Base-by-base conservation (phyloP, 2,888 invertebrate genomes). In the Scaptomyza flava region DNA sequence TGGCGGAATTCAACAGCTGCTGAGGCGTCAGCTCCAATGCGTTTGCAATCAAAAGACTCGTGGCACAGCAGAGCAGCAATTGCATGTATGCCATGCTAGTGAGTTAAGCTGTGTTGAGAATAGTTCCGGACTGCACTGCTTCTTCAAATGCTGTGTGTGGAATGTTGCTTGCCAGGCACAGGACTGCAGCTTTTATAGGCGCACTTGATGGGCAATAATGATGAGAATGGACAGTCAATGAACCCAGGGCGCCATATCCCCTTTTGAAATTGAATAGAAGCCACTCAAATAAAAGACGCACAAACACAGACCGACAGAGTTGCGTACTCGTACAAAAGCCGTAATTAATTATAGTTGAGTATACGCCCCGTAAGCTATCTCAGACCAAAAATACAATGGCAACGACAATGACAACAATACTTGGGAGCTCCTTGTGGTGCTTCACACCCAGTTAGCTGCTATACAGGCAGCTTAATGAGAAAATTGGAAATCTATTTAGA, bases 401-500 rank as follows among this genome's bases (percentile, higher is more conserved):
- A 23, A 42, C 50, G 52, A 52, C 52, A 62, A 72, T 62, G 71
- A 57, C 70, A 46, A 45, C 33, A 23, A 38, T 12, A 2, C 38
- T 41, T 30, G 17, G 45, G 47, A 42, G 41, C 67, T 58, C 30
- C 81, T 84, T 81, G 81, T 65, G 64, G 87, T 83, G 81, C 81
- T 81, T 81, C 81, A 36, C 66, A n/a, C n/a, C 23, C 34, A 23
- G 57, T 17, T 53, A 41, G 17, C 17, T 17, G 17, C 17, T 17
- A 17, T 17, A 17, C 17, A 17, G 17, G 17, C 17, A 17, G 50
- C 48, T 45, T 62, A 62, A 77, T 67, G 66, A 67, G 72, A 72
- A 82, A 88, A 84, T 88, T 86, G 87, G 66, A 80, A 83, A 88
- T 84, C 81, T 86, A 78, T 88, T 80, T 71, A 53, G 56, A 53